Percentiles rank a stretch among this genome's conserved stretches.
Evolutionary conservation across 2,113 vertebrate species (phyloP).

Genomic region (Lepus timidus): DNA sequence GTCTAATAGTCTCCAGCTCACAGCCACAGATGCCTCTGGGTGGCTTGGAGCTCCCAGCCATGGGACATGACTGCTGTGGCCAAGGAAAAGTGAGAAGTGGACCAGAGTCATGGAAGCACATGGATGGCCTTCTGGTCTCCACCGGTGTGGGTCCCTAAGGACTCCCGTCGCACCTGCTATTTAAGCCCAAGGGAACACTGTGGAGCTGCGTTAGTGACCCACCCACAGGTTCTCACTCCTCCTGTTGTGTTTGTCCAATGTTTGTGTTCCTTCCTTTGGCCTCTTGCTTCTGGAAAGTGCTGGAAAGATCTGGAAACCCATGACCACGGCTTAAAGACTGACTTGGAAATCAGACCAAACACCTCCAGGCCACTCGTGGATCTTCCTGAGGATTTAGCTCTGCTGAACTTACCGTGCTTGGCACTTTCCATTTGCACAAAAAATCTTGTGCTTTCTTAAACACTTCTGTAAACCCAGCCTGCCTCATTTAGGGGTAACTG

Average conservation of each 20-base stretch:
- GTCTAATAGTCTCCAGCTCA: not conserved
- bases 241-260: rapidly evolving
- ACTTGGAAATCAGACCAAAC: not conserved
- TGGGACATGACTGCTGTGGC: not conserved
- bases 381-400: not conserved
- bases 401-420: not conserved
- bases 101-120: rapidly evolving
- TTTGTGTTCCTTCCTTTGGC: not conserved
- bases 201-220: not conserved
- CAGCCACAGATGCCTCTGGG: not conserved
- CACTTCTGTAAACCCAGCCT: not conserved
- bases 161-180: no score
- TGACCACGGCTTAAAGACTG: not conserved
- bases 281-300: not conserved
- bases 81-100: not conserved
- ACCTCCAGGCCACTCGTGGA: not conserved
- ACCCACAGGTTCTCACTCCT: not conserved
- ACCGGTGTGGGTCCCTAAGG: not conserved
- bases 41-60: not conserved
- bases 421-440: not conserved
- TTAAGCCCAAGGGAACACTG: not conserved
- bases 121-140: not conserved
- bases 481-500: not conserved
- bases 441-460: not conserved
- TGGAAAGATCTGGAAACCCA: not conserved